Percentiles rank a stretch among this genome's conserved stretches.
These are phyloP conservation scores for Porites lutea DNA, from an alignment of 64 coral and sea anemone species.

Conservation along the genomic window DNA sequence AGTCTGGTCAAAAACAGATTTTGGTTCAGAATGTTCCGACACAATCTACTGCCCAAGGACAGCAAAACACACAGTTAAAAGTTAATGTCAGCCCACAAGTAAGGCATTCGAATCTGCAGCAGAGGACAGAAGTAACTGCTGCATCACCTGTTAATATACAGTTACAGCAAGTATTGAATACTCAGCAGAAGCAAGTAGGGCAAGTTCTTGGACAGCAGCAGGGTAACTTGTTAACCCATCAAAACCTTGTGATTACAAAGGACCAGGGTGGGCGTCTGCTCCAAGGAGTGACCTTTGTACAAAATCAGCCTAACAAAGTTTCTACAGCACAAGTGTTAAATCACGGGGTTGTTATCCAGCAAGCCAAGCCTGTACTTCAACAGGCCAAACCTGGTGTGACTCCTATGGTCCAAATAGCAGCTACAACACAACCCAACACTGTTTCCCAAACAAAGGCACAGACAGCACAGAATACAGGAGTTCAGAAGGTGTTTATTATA, in stretches of 20 bases:
- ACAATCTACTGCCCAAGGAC: slow-evolving; percentile 24
- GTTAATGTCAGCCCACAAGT: slow-evolving; percentile 20
- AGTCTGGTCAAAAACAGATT: slow-evolving; percentile 53
- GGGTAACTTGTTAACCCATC: slow-evolving; percentile 2
- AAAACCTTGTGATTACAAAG: slow-evolving; percentile 10
- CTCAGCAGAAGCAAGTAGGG: slow-evolving; percentile 68
- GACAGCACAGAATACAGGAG: slow-evolving; percentile 56
- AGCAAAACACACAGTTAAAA: slow-evolving; percentile 2
- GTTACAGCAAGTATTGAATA: slow-evolving; percentile 54
- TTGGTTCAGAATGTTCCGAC: slow-evolving; percentile 39
- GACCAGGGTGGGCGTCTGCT: neutral
- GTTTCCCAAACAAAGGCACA: slow-evolving; percentile 66
- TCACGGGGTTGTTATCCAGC: slow-evolving; percentile 17
- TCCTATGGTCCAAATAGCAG: slow-evolving; percentile 11
- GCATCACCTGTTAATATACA: slow-evolving; percentile 6
- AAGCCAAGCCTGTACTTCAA: slow-evolving; percentile 1
- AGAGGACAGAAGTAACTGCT: neutral
- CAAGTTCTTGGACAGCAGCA: slow-evolving; percentile 66
- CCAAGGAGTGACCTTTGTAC: slow-evolving; percentile 37
- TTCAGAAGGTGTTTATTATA: slow-evolving; percentile 94
- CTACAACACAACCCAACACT: slow-evolving; percentile 37
- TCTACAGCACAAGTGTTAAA: slow-evolving; percentile 19
- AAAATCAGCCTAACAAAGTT: slow-evolving; percentile 2
- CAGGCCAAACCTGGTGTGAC: neutral
- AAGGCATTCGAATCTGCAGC: neutral